phyloP scores from a whole-genome alignment of 2,888 invertebrate genomes.

The Odontomyia ornata region DNA sequence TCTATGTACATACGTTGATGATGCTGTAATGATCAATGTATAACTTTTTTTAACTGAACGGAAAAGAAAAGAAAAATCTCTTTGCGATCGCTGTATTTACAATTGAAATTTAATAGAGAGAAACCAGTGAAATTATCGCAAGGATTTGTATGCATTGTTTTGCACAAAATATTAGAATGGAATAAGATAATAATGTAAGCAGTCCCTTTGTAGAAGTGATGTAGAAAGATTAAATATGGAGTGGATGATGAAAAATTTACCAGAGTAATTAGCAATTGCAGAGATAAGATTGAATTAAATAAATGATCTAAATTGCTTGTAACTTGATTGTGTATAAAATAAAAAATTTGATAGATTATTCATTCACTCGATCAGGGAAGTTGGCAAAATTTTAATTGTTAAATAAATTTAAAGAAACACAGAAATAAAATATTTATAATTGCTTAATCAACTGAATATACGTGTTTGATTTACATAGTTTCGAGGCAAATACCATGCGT shows the following conservation, averaged over 20 bases:
- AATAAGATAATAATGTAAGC: not conserved
- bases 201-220: not conserved
- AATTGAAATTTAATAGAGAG: not conserved
- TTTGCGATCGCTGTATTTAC: conserved; percentile 25
- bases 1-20: not conserved
- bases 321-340: conserved; percentile 12
- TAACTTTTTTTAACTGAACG: not conserved
- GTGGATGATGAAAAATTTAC: not conserved
- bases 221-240: not conserved
- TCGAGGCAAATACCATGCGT: too few species aligned
- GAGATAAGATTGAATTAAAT: not conserved
- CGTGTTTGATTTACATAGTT: too few species aligned
- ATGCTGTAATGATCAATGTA: not conserved
- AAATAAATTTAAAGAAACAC: conserved; percentile 7
- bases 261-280: not conserved
- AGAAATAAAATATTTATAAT: conserved; percentile 34
- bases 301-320: not conserved
- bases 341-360: conserved; percentile 4
- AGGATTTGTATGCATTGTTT: conserved; percentile 16
- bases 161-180: conserved; percentile 27
- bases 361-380: conserved; percentile 22
- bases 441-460: conserved; percentile 10
- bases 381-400: conserved; percentile 29
- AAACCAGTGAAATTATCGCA: not conserved
- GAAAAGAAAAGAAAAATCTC: not conserved